phyloP scores from a whole-genome alignment of 2,113 vertebrate species.

The Ciconia maguari region DNA sequence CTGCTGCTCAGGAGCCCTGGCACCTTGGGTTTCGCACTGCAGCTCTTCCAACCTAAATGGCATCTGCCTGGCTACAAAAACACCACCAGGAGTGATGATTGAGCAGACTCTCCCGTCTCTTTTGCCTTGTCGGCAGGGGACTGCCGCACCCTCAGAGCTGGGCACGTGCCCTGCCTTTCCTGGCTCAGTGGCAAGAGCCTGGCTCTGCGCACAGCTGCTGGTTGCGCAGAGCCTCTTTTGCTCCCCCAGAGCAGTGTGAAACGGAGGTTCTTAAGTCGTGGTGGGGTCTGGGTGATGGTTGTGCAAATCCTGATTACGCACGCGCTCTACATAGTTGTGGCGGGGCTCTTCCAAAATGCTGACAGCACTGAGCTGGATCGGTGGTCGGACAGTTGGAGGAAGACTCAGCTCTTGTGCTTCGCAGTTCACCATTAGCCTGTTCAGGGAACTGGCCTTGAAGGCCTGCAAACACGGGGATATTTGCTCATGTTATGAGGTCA shows the following conservation, averaged over 20 bases:
- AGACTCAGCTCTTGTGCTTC: background rate
- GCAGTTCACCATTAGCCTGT: background rate
- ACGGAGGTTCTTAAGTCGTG: background rate
- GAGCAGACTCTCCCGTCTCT: background rate
- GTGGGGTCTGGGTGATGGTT: background rate
- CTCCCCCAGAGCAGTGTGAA: background rate
- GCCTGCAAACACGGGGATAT: background rate
- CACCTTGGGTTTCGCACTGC: background rate
- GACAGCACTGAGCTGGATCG: background rate
- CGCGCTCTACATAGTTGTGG: accelerated
- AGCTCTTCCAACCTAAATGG: background rate
- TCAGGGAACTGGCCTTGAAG: background rate
- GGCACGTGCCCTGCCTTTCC: background rate
- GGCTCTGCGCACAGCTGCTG: accelerated
- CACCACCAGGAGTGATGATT: background rate
- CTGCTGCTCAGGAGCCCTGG: background rate
- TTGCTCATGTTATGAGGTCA: accelerated
- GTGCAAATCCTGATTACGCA: background rate
- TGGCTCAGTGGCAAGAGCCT: background rate
- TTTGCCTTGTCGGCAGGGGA: background rate
- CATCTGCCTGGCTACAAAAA: background rate
- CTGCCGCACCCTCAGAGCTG: accelerated
- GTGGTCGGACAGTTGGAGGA: background rate
- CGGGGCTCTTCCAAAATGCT: accelerated
- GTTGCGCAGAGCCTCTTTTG: background rate